Percentiles rank a stretch among this genome's conserved stretches.
These are phyloP conservation scores for Drosophila sechellia DNA, from an alignment of 1,140 invertebrate genomes.

Conservation along the genomic window DNA sequence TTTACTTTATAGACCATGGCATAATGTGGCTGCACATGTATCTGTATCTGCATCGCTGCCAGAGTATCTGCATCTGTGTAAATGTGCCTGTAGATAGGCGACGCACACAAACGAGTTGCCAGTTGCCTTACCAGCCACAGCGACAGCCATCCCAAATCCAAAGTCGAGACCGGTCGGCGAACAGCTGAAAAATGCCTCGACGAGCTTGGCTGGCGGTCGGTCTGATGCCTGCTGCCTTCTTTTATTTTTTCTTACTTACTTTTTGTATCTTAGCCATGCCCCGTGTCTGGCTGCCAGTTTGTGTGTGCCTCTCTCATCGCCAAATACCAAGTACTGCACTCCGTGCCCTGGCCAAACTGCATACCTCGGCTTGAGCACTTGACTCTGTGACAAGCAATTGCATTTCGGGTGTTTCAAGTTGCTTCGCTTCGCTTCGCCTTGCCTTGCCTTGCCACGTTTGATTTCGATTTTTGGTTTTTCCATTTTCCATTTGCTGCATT, in stretches of 20 bases:
- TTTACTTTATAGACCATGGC: slow-evolving; percentile 84
- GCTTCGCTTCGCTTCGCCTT: background rate
- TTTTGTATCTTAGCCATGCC: slow-evolving; percentile 36
- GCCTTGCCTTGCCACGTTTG: background rate
- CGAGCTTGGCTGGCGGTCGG: slow-evolving; percentile 58
- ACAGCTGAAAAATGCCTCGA: slow-evolving; percentile 74
- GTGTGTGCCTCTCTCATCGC: slow-evolving; percentile 46
- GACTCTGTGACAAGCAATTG: slow-evolving; percentile 65
- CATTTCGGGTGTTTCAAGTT: slow-evolving; percentile 41
- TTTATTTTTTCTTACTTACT: slow-evolving; percentile 16
- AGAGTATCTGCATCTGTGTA: slow-evolving; percentile 18
- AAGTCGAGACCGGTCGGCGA: slow-evolving; percentile 72
- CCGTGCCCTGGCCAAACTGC: slow-evolving; percentile 44
- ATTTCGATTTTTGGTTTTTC: slow-evolving; percentile 23
- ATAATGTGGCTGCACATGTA: slow-evolving; percentile 67
- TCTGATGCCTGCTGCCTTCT: slow-evolving; percentile 23
- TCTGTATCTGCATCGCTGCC: slow-evolving; percentile 36
- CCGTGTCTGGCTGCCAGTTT: slow-evolving; percentile 46
- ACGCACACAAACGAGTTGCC: slow-evolving; percentile 35
- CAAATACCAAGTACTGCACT: slow-evolving; percentile 37
- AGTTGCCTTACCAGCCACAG: too few relatives aligned
- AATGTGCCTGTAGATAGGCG: slow-evolving; percentile 8
- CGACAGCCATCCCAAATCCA: slow-evolving; percentile 20
- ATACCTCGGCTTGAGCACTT: slow-evolving; percentile 56
- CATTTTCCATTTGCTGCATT: slow-evolving; percentile 37